Conservation (phyloP, 2,113 vertebrate species). For the Pterocles gutturalis region DNA sequence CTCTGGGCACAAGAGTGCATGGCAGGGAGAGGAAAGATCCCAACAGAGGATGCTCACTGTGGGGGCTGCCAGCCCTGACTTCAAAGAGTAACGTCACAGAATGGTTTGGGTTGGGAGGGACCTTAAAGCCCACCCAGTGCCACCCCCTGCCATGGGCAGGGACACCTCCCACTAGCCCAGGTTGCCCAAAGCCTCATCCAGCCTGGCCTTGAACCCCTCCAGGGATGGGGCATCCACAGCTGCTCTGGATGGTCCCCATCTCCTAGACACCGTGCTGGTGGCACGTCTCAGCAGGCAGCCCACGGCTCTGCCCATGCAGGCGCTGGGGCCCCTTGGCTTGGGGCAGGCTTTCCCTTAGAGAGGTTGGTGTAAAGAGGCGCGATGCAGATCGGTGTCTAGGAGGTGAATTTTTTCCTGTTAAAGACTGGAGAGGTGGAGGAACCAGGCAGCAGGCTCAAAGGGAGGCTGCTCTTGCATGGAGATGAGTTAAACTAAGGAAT, state of each 20-base stretch:
- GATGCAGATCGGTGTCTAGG: accelerated
- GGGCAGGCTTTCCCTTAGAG: neutral
- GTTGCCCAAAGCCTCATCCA: too few relatives aligned
- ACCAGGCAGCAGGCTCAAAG: neutral
- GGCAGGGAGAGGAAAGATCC: neutral
- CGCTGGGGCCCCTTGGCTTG: neutral
- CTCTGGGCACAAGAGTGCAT: neutral
- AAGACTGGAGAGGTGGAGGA: neutral
- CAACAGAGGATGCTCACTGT: neutral
- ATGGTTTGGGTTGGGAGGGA: too few relatives aligned
- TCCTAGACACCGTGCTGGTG: accelerated
- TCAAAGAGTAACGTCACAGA: neutral
- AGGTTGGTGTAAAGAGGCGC: accelerated
- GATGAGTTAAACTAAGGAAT: neutral
- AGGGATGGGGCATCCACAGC: too few relatives aligned
- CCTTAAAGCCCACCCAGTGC: too few relatives aligned
- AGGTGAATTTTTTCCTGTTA: neutral
- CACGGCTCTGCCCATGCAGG: neutral
- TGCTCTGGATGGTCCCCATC: too few relatives aligned
- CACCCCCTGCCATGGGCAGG: too few relatives aligned
- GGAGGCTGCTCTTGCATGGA: accelerated
- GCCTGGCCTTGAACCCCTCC: too few relatives aligned
- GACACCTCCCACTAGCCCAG: too few relatives aligned
- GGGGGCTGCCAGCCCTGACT: neutral
- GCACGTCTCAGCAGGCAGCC: neutral